Evolutionary conservation across 2,888 invertebrate genomes (phyloP), one percentile per base, ranked within the genome.

Genomic region (Liopterus haemorrhoidalis): DNA sequence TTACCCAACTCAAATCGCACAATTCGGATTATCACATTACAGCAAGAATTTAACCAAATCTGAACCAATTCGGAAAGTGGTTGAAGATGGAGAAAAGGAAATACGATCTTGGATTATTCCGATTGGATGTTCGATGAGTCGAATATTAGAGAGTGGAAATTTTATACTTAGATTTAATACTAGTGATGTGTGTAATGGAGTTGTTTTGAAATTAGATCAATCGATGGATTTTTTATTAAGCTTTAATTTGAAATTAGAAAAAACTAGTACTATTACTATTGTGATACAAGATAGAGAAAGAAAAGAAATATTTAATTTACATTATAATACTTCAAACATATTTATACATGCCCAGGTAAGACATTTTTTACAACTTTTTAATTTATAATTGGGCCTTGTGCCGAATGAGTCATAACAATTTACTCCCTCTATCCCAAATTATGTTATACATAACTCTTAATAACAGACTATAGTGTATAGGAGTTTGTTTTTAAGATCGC

Each of bases 1-100:
- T 68, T 99, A 99, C 70, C 95, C 97, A 0, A 97, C 95, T 1
- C 97, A 99, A 71, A 95, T 99, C 54, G 95, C 97, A 4, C 99
- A 99, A 67, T 99, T 92, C 66, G 99, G 93, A 0, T 70, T 99
- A 44, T 91, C 95, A 6, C 99, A 99, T 70, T 99, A 93, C 68
- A 94, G 93, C 68, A 95, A 96, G 68, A 88, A 91, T 67, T 69
- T 95, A 9, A 87, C 86, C 0, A 92, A 92, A 58, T 82, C 85
- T 0, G 82, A 86, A 54, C 89, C 92, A 0, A 75, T 82, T 35
- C 71, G 79, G 49, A 79, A 78, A 56, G 65, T 78, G 2, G 66
- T 92, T 5, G 92, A 91, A 57, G 86, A 92, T 62, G 84, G 81
- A 0, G 82, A 86, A 55, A 74, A 72, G 51, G 69, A 76, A 58